A percentile compares a stretch with the other conserved stretches of the same genome.
Conservation (phyloP, 1,140 invertebrate species). For the Zaprionus ornatus region DNA sequence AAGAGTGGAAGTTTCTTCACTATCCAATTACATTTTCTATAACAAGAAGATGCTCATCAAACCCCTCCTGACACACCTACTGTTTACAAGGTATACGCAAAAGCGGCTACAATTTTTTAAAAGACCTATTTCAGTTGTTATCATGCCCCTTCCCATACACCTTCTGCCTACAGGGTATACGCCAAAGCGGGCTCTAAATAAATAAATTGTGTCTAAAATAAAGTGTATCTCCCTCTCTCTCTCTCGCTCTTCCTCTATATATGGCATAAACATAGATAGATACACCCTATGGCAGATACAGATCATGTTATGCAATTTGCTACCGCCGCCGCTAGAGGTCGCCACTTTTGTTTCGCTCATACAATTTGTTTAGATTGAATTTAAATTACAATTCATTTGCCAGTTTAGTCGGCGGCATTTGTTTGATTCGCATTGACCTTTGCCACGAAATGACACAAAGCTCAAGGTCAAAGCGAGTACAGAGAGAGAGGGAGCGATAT, state of each 20-base stretch:
- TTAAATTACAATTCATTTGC: slow-evolving; percentile 30
- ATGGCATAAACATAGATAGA: not conserved
- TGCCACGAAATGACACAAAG: not conserved
- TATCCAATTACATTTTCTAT: too few relatives aligned
- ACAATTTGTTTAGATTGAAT: slow-evolving; percentile 37
- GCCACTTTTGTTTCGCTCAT: slow-evolving; percentile 17
- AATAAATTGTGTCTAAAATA: slow-evolving; percentile 51
- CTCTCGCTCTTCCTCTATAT: not conserved
- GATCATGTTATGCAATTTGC: slow-evolving; percentile 47
- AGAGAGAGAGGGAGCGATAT: not conserved
- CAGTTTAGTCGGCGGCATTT: slow-evolving; percentile 16
- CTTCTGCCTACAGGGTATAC: not conserved
- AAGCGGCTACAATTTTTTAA: too few relatives aligned
- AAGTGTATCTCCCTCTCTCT: not conserved
- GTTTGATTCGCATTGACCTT: slow-evolving; percentile 21
- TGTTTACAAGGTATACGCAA: not conserved
- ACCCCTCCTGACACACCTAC: too few relatives aligned
- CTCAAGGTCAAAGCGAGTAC: slow-evolving; percentile 17
- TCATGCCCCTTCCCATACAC: not conserved
- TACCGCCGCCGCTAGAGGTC: slow-evolving; percentile 34
- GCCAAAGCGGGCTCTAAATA: slow-evolving; percentile 29
- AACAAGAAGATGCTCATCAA: too few relatives aligned
- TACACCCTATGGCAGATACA: not conserved
- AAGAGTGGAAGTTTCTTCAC: too few relatives aligned
- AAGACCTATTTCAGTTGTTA: not conserved